Percentiles rank a stretch among this genome's conserved stretches.
phyloP scores from a whole-genome alignment of 1,140 invertebrate species.

The Ceratina australensis region DNA sequence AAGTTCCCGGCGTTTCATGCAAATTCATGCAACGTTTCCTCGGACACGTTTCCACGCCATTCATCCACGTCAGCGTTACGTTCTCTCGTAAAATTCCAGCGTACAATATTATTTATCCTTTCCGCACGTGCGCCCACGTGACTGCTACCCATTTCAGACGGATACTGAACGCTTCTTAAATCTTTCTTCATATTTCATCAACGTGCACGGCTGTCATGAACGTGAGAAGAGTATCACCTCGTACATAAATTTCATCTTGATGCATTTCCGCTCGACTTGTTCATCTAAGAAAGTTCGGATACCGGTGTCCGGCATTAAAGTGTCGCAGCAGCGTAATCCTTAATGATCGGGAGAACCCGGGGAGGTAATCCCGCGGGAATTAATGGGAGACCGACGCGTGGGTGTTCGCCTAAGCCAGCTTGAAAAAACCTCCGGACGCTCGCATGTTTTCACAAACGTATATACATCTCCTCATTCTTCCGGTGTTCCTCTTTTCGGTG shows the following conservation, averaged over 20 bases:
- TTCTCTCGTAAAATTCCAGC: not conserved
- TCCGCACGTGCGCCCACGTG: not conserved
- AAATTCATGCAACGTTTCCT: conserved; percentile 4
- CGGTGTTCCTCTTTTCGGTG: not conserved
- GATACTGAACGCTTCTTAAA: not conserved
- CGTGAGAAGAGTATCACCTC: too few species aligned
- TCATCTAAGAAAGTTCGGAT: not conserved
- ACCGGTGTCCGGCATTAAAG: conserved; percentile 31
- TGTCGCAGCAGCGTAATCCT: conserved; percentile 30
- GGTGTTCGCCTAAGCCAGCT: not conserved
- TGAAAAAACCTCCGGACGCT: not conserved
- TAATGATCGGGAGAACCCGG: conserved; percentile 36
- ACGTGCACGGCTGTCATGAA: too few species aligned
- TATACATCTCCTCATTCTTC: not conserved
- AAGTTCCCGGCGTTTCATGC: not conserved
- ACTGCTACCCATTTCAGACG: not conserved
- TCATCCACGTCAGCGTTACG: not conserved
- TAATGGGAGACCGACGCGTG: conserved; percentile 33
- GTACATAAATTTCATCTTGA: too few species aligned
- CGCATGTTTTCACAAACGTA: not conserved
- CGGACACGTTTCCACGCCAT: not conserved
- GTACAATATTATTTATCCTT: conserved; percentile 10
- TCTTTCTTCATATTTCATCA: not conserved
- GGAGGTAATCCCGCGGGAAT: conserved; percentile 31
- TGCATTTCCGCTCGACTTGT: conserved; percentile 16